Conservation (phyloP, 92 coral and sea anemone species). For the Epizoanthus rinbou region DNA sequence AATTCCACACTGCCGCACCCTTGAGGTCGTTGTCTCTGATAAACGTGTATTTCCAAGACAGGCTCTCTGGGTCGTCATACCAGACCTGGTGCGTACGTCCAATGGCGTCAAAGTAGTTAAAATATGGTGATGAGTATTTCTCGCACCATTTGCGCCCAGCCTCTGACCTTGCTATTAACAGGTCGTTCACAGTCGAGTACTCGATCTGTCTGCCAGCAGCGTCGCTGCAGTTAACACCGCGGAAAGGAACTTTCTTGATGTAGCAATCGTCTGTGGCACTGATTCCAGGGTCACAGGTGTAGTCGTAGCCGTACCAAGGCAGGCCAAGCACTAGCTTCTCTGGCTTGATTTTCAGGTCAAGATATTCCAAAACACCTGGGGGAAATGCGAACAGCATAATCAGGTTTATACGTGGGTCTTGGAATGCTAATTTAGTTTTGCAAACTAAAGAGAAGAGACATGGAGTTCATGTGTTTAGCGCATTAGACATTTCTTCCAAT, state of each 20-base stretch:
- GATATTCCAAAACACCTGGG: constrained; percentile 78
- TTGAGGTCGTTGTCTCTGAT: constrained; percentile 60
- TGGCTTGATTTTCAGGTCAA: constrained; percentile 66
- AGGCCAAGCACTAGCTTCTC: constrained; percentile 92
- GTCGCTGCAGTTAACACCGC: constrained; percentile 97
- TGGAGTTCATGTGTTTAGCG: no score
- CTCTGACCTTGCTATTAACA: constrained; percentile 68
- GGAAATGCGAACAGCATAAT: neutral
- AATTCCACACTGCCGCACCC: constrained; percentile 96
- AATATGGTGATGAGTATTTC: constrained; percentile 69
- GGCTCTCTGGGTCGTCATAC: constrained; percentile 86
- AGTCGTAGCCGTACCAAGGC: constrained; percentile 98
- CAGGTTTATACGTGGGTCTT: no score
- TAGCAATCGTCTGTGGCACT: constrained; percentile 60
- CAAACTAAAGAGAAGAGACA: no score
- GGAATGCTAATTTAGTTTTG: no score
- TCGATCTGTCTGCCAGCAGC: constrained; percentile 94
- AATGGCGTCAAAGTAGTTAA: constrained; percentile 75
- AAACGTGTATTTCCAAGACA: constrained; percentile 66
- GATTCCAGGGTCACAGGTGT: constrained; percentile 64
- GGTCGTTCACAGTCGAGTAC: constrained; percentile 82
- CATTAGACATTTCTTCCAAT: no score
- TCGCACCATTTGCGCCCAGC: constrained; percentile 71
- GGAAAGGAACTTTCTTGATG: constrained; percentile 85
- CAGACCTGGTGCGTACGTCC: constrained; percentile 88